A percentile compares a stretch with the other conserved stretches of the same genome.
phyloP scores from a whole-genome alignment of 1,140 invertebrate species.

The Polyergus mexicanus region DNA sequence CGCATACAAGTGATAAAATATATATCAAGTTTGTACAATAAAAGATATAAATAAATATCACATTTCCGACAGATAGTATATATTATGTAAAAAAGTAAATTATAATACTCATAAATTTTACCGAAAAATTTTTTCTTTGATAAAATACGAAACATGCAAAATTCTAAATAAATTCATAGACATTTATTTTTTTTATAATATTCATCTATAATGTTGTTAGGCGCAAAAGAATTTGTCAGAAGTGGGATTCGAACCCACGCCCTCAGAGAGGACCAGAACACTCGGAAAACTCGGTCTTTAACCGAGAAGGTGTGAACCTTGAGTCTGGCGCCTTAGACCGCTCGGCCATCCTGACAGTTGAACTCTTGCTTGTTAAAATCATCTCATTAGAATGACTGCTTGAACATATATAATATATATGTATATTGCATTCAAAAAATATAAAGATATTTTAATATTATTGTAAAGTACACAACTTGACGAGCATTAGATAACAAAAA shows the following conservation, averaged over 20 bases:
- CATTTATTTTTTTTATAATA: background rate
- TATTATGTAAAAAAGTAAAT: background rate
- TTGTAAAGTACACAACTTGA: background rate
- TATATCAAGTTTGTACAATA: background rate
- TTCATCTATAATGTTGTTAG: background rate
- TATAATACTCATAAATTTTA: background rate
- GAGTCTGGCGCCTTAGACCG: constrained; percentile 75
- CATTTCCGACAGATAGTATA: background rate
- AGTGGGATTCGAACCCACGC: constrained; percentile 78
- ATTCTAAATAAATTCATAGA: background rate
- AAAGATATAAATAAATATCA: background rate
- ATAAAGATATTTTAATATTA: background rate
- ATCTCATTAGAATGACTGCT: background rate
- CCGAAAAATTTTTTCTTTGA: background rate
- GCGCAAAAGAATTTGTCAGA: constrained; percentile 74
- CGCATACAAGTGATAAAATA: background rate
- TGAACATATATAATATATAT: background rate
- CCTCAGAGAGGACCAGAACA: constrained; percentile 75
- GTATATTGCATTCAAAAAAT: background rate
- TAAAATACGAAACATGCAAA: background rate
- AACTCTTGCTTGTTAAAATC: background rate
- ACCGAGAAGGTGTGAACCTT: constrained; percentile 70
- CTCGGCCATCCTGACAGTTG: constrained; percentile 73
- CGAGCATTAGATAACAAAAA: background rate
- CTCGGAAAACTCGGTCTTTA: constrained; percentile 57